These are phyloP conservation scores for Protonibea diacanthus DNA, from an alignment of 2,797 vertebrate genomes.

Conservation along the genomic window DNA sequence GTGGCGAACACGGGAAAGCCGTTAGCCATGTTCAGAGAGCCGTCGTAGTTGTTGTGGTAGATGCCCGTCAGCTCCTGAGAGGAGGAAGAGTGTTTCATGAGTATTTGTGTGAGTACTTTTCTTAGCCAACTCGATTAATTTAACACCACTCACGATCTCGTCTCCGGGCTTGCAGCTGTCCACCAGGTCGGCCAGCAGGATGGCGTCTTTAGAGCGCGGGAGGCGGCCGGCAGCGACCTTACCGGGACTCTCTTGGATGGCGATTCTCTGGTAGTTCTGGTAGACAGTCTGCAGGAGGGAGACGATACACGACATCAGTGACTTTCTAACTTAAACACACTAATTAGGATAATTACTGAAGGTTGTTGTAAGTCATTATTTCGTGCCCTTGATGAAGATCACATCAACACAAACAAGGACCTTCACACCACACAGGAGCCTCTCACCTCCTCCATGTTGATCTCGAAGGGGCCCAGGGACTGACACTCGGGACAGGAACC, in stretches of 20 bases:
- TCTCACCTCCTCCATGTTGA: slow-evolving; percentile 98
- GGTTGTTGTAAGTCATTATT: too few species aligned
- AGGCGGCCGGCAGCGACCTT: slow-evolving; percentile 96
- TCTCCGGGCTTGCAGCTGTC: slow-evolving; percentile 98
- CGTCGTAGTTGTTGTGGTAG: slow-evolving; percentile 99
- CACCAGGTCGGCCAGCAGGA: slow-evolving; percentile 95
- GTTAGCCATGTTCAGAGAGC: slow-evolving; percentile 95
- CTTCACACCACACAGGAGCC: neutral
- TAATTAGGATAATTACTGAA: neutral
- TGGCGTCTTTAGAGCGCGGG: slow-evolving; percentile 97
- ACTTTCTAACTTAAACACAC: neutral
- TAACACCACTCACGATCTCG: slow-evolving; percentile 91
- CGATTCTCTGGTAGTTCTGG: slow-evolving; percentile 99
- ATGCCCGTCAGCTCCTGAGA: slow-evolving; percentile 95
- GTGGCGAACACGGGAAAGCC: slow-evolving; percentile 98
- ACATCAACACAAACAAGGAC: neutral
- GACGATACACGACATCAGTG: neutral
- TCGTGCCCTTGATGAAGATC: too few species aligned
- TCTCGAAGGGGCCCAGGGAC: slow-evolving; percentile 95
- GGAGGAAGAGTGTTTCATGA: too few species aligned
- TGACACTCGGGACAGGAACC: slow-evolving; percentile 99
- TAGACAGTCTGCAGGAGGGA: slow-evolving; percentile 90
- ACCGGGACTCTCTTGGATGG: slow-evolving; percentile 96
- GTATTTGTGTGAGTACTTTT: too few species aligned
- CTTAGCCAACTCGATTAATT: too few species aligned